These are phyloP conservation scores for Albula goreensis DNA, from an alignment of 2,113 vertebrate species.

Conservation along the genomic window DNA sequence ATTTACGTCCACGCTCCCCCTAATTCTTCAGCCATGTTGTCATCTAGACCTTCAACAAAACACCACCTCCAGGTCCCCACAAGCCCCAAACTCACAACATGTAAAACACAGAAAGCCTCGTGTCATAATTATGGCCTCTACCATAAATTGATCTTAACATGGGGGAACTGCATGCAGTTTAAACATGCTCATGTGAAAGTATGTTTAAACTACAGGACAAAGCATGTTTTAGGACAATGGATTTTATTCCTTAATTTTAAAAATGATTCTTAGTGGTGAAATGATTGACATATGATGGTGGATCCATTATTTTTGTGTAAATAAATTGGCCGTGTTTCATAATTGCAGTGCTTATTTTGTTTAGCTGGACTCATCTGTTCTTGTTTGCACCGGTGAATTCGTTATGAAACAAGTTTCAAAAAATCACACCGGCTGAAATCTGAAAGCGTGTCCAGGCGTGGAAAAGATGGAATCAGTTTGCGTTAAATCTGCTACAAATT, in stretches of 20 bases:
- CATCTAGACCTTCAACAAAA: constrained; percentile 43
- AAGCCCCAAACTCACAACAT: constrained; percentile 50
- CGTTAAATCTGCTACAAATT: neutral
- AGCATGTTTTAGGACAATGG: constrained; percentile 40
- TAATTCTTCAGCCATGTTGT: constrained; percentile 49
- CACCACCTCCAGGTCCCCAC: constrained; percentile 33
- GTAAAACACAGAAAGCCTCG: constrained; percentile 48
- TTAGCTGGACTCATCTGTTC: constrained; percentile 58
- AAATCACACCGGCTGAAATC: neutral
- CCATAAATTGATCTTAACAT: constrained; percentile 78
- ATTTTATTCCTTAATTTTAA: constrained; percentile 35
- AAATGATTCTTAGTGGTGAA: constrained; percentile 53
- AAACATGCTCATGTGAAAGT: constrained; percentile 54
- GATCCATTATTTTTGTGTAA: constrained; percentile 70
- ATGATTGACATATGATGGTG: constrained; percentile 71
- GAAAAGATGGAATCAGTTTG: neutral
- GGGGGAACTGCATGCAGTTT: constrained; percentile 57
- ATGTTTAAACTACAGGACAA: neutral
- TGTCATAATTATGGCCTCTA: constrained; percentile 57
- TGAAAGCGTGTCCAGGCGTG: neutral
- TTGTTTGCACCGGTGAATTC: constrained; percentile 50
- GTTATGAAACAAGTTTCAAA: constrained; percentile 43
- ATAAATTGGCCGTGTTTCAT: constrained; percentile 64
- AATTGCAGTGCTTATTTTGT: constrained; percentile 70
- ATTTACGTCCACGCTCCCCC: constrained; percentile 34